A percentile compares a stretch with the other conserved stretches of the same genome.
These are phyloP conservation scores for Drosophila demipolita DNA, from an alignment of 2,888 invertebrate genomes.

Conservation along the genomic window DNA sequence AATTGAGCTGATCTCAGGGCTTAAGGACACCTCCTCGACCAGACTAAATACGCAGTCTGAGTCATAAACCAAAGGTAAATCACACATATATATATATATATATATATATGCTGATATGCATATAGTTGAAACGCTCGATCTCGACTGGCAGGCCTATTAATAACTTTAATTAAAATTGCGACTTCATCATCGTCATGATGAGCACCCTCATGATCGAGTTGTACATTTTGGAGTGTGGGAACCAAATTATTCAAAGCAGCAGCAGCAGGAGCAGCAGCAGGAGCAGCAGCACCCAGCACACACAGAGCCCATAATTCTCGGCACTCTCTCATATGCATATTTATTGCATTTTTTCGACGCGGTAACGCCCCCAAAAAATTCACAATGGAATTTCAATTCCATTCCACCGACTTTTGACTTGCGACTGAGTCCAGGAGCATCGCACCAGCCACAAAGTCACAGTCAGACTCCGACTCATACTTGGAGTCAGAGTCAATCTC, in stretches of 20 bases:
- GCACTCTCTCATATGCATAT: slow-evolving; percentile 83
- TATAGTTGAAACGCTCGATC: slow-evolving; percentile 36
- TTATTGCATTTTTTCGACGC: slow-evolving; percentile 84
- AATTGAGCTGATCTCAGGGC: slow-evolving; percentile 58
- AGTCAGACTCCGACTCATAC: background rate
- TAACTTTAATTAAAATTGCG: slow-evolving; percentile 82
- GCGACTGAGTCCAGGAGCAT: slow-evolving; percentile 15
- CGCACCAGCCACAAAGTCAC: background rate
- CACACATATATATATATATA: slow-evolving; percentile 30
- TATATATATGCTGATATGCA: background rate
- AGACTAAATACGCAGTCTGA: slow-evolving; percentile 7
- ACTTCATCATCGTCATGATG: slow-evolving; percentile 25
- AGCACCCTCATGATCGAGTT: slow-evolving; percentile 6
- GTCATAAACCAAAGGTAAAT: slow-evolving; percentile 50
- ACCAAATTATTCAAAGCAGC: slow-evolving; percentile 83
- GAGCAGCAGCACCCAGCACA: slow-evolving; percentile 1
- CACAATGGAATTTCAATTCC: slow-evolving; percentile 84
- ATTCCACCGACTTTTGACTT: slow-evolving; percentile 65
- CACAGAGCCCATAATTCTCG: slow-evolving; percentile 52
- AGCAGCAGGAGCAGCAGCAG: slow-evolving; percentile 1
- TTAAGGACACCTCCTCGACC: slow-evolving; percentile 59
- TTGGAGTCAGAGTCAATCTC: slow-evolving; percentile 16
- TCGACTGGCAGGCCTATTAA: slow-evolving; percentile 73
- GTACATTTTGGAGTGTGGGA: slow-evolving; percentile 75
- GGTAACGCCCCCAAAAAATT: slow-evolving; percentile 83